Evolutionary conservation across 2,113 vertebrate genomes (phyloP).

Genomic region (Aleadryas rufinucha): DNA sequence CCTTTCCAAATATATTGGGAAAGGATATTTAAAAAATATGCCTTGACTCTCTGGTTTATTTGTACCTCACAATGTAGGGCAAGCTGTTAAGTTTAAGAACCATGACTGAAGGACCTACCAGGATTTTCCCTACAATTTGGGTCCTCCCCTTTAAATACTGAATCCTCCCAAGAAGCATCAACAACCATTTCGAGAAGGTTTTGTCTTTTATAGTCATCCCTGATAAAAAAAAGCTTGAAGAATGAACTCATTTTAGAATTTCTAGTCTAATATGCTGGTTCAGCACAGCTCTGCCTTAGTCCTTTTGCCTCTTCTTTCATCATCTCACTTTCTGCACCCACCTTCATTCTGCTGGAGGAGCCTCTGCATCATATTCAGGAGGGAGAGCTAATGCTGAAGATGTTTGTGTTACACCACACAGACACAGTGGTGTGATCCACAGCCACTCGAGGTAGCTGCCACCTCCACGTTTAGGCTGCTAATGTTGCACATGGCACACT

Average conservation of each 20-base stretch:
- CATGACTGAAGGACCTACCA: neutral
- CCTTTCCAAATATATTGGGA: neutral
- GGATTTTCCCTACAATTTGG: neutral
- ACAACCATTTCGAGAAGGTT: neutral
- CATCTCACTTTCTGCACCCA: neutral
- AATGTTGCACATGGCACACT: neutral
- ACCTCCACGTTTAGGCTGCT: neutral
- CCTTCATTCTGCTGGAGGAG: neutral
- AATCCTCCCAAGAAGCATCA: neutral
- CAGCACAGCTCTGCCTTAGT: neutral
- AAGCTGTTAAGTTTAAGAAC: neutral
- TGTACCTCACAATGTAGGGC: neutral
- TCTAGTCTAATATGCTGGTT: neutral
- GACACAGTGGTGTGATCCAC: neutral
- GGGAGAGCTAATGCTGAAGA: neutral
- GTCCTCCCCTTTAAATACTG: neutral
- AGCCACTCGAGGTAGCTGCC: neutral
- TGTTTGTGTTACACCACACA: neutral
- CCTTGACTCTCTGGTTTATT: neutral
- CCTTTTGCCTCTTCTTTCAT: neutral
- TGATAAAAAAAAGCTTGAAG: neutral
- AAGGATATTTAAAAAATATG: neutral
- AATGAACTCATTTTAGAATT: neutral
- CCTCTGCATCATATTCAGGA: neutral
- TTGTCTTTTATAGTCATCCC: neutral